phyloP scores from a whole-genome alignment of 2,888 invertebrate species.

The Sarcophaga caerulescens region DNA sequence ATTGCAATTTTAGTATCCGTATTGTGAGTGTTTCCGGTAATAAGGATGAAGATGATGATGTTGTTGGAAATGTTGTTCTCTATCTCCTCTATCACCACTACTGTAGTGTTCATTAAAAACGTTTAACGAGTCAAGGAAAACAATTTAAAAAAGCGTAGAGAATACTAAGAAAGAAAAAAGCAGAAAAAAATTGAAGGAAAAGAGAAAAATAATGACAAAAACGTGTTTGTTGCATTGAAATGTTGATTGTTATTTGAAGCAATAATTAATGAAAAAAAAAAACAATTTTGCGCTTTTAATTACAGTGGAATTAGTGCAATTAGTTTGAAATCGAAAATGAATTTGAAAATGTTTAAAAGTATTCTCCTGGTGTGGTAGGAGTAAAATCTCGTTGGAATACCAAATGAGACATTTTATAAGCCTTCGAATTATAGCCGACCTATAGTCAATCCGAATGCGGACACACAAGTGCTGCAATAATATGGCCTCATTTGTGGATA shows the following conservation, averaged over 20 bases:
- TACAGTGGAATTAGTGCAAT: conserved; percentile 53
- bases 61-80: not conserved
- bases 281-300: conserved; percentile 36
- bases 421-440: too few species aligned
- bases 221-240: conserved; percentile 58
- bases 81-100: not conserved
- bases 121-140: not conserved
- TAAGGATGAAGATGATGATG: conserved; percentile 26
- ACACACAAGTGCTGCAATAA: too few species aligned
- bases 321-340: conserved; percentile 13
- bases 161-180: too few species aligned
- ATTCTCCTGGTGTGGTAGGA: too few species aligned
- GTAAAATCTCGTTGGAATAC: too few species aligned
- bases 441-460: too few species aligned
- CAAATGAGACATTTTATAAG: too few species aligned
- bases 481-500: too few species aligned
- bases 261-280: conserved; percentile 25
- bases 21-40: conserved; percentile 52
- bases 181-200: not conserved
- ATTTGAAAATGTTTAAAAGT: not conserved
- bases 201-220: conserved; percentile 50
- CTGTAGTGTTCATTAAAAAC: not conserved
- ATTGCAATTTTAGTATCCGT: conserved; percentile 29
- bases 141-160: not conserved
- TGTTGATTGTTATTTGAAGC: conserved; percentile 45